Evolutionary conservation across 2,113 vertebrate genomes (phyloP).

Genomic region (Phodopus roborovskii): DNA sequence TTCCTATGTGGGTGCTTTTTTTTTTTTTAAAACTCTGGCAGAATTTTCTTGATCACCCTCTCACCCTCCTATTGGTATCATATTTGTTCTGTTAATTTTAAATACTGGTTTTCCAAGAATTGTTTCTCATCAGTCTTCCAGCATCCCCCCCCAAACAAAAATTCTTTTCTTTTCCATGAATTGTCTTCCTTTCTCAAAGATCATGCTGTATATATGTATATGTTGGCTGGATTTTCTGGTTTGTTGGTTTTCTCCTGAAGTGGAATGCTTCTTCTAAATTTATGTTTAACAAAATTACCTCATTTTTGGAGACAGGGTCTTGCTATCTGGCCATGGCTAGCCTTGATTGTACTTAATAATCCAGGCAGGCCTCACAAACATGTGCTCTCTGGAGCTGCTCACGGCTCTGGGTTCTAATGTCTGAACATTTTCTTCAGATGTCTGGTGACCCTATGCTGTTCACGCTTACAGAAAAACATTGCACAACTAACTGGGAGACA

Average conservation of each 20-base stretch:
- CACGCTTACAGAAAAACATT: slow-evolving; percentile 29
- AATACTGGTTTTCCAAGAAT: slow-evolving; percentile 13
- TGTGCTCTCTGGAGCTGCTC: neutral
- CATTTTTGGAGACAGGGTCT: neutral
- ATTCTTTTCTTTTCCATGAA: neutral
- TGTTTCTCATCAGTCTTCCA: slow-evolving; percentile 11
- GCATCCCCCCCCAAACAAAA: neutral
- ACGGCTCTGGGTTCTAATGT: neutral
- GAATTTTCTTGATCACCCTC: slow-evolving; percentile 33
- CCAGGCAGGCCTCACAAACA: neutral
- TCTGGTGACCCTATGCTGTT: neutral
- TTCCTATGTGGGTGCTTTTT: neutral
- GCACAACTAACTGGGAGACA: slow-evolving; percentile 30
- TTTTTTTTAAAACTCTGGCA: neutral
- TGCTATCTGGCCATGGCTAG: neutral
- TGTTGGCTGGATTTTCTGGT: neutral
- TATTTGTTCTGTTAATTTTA: slow-evolving; percentile 34
- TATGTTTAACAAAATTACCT: neutral
- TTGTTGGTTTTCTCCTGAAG: neutral
- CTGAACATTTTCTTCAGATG: neutral
- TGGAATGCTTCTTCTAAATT: slow-evolving; percentile 12
- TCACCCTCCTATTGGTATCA: neutral
- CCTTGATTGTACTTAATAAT: neutral
- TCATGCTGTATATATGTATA: neutral
- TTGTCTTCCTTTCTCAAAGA: slow-evolving; percentile 8